Base-by-base conservation (phyloP, 2,113 vertebrate genomes). In the Protobothrops flavoviridis region DNA sequence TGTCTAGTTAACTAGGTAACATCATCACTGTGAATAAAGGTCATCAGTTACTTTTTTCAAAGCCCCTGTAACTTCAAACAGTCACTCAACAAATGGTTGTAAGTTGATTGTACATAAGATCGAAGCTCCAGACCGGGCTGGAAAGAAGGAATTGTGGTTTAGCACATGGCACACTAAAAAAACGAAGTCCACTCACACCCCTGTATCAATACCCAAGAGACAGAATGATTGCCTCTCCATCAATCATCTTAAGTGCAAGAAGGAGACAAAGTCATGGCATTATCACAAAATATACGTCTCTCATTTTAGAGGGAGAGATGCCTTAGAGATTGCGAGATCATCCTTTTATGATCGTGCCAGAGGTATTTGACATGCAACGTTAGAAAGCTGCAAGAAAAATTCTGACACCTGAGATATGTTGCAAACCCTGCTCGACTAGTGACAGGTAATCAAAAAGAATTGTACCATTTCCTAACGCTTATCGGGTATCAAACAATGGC, bases 201-300 rank as follows among this genome's bases (percentile, higher is more conserved):
- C 95, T 94, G 95, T 93, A 95, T 89, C 94, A 95, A 95, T 95
- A 96, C 93, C 85, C 90, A 94, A 87, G 48, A 95, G 89, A 95
- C 91, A 95, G 92, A 93, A 94, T 94, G 88, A 96, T 96, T 95
- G 81, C 91, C 94, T 94, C 92, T 93, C 91, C 64, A 95, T 96
- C 94, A 95, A 94, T 97, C 96, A 95, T 93, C 56, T 90, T 95
- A 93, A 94, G 93, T 95, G 85, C 81, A 96, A 96, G 64, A 64
- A 33, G 91, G 94, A 91, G 64, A 52, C 93, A 90, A 94, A 85
- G 59, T 20, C 92, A 91, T 89, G 45, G 3, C n/a, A 89, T 86
- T 95, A 91, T 89, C 94, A 50, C 48, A 95, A 96, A 95, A 94
- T 92, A 96, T 95, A 94, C 61, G 81, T 94, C 52, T 94, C 61